A percentile compares a stretch with the other conserved stretches of the same genome.
Conservation (phyloP, 2,797 vertebrate genomes). For the Remorina albescens region DNA sequence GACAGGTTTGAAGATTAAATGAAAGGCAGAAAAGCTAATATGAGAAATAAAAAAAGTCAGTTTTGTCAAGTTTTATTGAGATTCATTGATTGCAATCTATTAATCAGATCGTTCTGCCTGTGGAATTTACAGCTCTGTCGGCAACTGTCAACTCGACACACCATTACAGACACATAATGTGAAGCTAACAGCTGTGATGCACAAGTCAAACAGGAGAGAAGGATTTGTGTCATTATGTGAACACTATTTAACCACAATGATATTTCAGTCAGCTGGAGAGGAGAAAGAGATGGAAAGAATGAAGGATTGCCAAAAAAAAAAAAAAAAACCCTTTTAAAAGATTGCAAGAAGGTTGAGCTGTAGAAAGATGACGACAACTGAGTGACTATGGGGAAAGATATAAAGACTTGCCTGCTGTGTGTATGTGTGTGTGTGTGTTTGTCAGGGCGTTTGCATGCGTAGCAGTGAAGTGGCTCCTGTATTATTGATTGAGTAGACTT, state of each 20-base stretch:
- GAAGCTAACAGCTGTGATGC: constrained; percentile 27
- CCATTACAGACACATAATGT: constrained; percentile 20
- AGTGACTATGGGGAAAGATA: constrained; percentile 23
- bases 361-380: background rate
- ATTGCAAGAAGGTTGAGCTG: constrained; percentile 8
- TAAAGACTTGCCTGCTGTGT: constrained; percentile 17
- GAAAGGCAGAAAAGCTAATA: constrained; percentile 2
- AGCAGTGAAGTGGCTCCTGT: constrained; percentile 50
- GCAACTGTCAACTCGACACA: constrained; percentile 2
- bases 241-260: constrained; percentile 12
- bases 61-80: background rate
- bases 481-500: constrained; percentile 68
- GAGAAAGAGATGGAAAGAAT: background rate
- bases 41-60: background rate
- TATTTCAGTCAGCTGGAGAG: background rate
- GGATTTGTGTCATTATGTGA: background rate
- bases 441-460: constrained; percentile 24
- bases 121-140: constrained; percentile 1
- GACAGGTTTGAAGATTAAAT: constrained; percentile 11
- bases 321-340: too few species aligned
- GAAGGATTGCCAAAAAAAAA: background rate
- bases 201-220: constrained; percentile 15
- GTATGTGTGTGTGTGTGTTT: constrained; percentile 18
- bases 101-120: background rate
- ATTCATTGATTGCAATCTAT: background rate